Evolutionary conservation across 2,888 invertebrate species (phyloP).

Genomic region (Scrobipalpa costella): DNA sequence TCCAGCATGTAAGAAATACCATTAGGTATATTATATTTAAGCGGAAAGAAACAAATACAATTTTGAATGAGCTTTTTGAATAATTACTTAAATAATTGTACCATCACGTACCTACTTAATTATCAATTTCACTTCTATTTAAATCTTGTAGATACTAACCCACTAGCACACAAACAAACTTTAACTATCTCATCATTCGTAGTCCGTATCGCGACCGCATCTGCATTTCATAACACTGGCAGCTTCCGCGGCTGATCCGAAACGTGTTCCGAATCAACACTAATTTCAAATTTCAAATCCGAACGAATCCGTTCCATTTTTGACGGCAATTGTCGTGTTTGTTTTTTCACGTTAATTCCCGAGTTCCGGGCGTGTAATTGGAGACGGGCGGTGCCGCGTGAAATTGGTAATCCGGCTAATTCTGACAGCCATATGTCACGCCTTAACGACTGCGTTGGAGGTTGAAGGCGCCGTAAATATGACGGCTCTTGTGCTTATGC

Average conservation of each 20-base stretch:
- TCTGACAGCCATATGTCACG: conserved; percentile 80
- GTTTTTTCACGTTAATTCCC: conserved; percentile 65
- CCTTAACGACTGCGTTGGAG: conserved; percentile 66
- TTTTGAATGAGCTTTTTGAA: no score
- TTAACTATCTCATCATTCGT: not conserved
- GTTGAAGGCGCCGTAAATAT: conserved; percentile 47
- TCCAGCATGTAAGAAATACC: no score
- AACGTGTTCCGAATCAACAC: conserved; percentile 52
- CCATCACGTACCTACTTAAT: no score
- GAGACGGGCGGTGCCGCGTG: conserved; percentile 71
- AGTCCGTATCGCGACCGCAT: conserved; percentile 33
- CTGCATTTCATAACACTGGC: conserved; percentile 46
- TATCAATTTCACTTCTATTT: no score
- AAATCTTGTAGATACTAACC: no score
- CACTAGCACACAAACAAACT: not conserved
- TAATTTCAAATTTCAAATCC: conserved; percentile 43
- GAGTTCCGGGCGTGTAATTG: conserved; percentile 74
- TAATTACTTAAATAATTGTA: no score
- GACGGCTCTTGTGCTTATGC: conserved; percentile 30
- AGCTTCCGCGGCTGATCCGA: conserved; percentile 42
- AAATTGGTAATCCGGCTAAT: conserved; percentile 81
- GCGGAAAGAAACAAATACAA: no score
- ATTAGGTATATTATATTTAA: no score
- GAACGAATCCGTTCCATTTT: conserved; percentile 61
- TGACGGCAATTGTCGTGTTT: conserved; percentile 63